These are phyloP conservation scores for Halichoerus grypus DNA, from an alignment of 2,113 vertebrate species.

Conservation along the genomic window DNA sequence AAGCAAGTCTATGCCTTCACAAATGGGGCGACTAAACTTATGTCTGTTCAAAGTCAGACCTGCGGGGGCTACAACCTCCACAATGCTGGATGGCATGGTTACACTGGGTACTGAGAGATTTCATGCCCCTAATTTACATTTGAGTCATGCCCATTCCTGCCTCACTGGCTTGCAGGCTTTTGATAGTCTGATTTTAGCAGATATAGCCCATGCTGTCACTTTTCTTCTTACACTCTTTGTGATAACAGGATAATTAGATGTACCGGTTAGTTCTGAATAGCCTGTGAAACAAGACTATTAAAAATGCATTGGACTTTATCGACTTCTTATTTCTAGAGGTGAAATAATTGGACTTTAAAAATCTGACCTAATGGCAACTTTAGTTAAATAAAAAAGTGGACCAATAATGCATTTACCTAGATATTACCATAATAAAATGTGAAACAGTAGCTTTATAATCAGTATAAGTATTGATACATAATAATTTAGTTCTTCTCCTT, in stretches of 20 bases:
- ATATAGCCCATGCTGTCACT: not conserved
- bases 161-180: not conserved
- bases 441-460: not conserved
- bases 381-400: not conserved
- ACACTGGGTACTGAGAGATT: not conserved
- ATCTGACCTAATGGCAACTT: not conserved
- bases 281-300: not conserved
- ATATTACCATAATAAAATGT: not conserved
- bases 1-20: not conserved
- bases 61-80: not conserved
- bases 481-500: not conserved
- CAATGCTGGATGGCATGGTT: not conserved
- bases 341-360: slow-evolving; percentile 29
- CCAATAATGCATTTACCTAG: not conserved
- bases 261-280: not conserved
- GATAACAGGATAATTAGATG: slow-evolving; percentile 60
- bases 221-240: slow-evolving; percentile 2
- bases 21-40: not conserved
- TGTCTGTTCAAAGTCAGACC: not conserved
- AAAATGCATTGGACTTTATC: slow-evolving; percentile 46
- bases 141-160: not conserved
- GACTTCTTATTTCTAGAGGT: slow-evolving; percentile 48
- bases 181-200: slow-evolving; percentile 15
- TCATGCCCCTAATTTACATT: not conserved
- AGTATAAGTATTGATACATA: not conserved